phyloP scores from a whole-genome alignment of 2,797 vertebrate species.

The Amphiprion clarkii region DNA sequence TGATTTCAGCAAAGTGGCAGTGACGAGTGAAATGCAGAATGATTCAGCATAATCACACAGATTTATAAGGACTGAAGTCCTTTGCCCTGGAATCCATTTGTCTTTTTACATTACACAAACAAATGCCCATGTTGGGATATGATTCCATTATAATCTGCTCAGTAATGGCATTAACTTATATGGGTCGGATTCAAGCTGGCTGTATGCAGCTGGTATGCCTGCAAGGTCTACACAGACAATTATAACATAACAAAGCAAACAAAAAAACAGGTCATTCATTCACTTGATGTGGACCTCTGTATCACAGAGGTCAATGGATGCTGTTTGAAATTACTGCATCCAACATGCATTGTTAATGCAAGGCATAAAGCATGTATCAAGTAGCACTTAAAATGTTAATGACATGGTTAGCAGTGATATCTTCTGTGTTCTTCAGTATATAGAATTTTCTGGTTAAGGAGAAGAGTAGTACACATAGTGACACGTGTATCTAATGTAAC shows the following conservation, averaged over 20 bases:
- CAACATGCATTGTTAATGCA: slow-evolving; percentile 30
- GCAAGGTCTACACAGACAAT: slow-evolving; percentile 37
- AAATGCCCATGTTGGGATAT: slow-evolving; percentile 41
- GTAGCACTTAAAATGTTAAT: slow-evolving; percentile 43
- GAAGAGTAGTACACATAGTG: background rate
- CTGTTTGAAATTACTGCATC: slow-evolving; percentile 33
- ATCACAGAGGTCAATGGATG: slow-evolving; percentile 29
- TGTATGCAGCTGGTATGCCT: slow-evolving; percentile 37
- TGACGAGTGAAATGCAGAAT: slow-evolving; percentile 25
- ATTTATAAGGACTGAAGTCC: slow-evolving; percentile 56
- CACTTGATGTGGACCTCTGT: slow-evolving; percentile 22
- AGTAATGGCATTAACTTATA: slow-evolving; percentile 58
- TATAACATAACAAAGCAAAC: background rate
- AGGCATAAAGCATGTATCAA: slow-evolving; percentile 30
- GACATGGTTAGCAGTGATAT: slow-evolving; percentile 6
- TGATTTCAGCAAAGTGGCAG: background rate
- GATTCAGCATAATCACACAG: slow-evolving; percentile 43
- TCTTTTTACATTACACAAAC: slow-evolving; percentile 54
- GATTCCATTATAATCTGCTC: slow-evolving; percentile 60
- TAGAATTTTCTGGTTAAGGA: slow-evolving; percentile 6
- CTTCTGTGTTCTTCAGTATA: background rate
- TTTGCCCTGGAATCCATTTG: slow-evolving; percentile 41
- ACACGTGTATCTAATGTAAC: too few species aligned
- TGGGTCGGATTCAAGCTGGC: slow-evolving; percentile 38
- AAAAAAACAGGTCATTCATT: slow-evolving; percentile 51